A percentile compares a stretch with the other conserved stretches of the same genome.
phyloP scores from a whole-genome alignment of 2,888 invertebrate genomes.

The Ischnus inquisitorius region DNA sequence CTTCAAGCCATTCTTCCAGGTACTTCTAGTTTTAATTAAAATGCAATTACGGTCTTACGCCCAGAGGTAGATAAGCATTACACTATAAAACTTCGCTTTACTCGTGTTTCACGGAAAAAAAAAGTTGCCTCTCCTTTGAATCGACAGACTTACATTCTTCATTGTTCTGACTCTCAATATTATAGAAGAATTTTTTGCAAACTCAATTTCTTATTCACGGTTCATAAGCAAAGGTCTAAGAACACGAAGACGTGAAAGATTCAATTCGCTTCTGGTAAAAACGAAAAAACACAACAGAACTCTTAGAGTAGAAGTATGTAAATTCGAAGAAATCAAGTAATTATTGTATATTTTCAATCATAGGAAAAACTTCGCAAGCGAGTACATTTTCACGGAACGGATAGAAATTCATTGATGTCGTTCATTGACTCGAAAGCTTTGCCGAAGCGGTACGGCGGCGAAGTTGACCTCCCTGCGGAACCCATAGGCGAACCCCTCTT shows the following conservation, averaged over 20 bases:
- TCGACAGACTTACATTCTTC: too few relatives aligned
- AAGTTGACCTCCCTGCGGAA: constrained; percentile 88
- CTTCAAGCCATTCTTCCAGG: constrained; percentile 93
- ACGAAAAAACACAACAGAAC: background rate
- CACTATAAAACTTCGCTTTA: too few relatives aligned
- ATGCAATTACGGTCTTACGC: background rate
- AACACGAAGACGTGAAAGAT: too few relatives aligned
- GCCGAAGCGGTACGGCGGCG: constrained; percentile 90
- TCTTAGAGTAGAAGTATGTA: background rate
- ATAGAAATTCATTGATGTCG: constrained; percentile 88
- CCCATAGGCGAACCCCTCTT: constrained; percentile 88
- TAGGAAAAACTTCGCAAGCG: constrained; percentile 93
- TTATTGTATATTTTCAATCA: background rate
- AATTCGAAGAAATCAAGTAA: background rate
- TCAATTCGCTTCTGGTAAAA: background rate
- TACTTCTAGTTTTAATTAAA: constrained; percentile 61
- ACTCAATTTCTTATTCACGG: background rate
- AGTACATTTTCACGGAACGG: constrained; percentile 91
- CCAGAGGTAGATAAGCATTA: too few relatives aligned
- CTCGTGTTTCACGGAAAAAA: background rate
- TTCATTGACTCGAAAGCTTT: constrained; percentile 88
- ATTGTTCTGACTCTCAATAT: too few relatives aligned
- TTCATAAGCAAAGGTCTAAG: background rate
- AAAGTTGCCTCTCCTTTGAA: background rate
- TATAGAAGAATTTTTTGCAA: background rate